phyloP scores from a whole-genome alignment of 1,140 invertebrate genomes.

The Belonocnema kinseyi region DNA sequence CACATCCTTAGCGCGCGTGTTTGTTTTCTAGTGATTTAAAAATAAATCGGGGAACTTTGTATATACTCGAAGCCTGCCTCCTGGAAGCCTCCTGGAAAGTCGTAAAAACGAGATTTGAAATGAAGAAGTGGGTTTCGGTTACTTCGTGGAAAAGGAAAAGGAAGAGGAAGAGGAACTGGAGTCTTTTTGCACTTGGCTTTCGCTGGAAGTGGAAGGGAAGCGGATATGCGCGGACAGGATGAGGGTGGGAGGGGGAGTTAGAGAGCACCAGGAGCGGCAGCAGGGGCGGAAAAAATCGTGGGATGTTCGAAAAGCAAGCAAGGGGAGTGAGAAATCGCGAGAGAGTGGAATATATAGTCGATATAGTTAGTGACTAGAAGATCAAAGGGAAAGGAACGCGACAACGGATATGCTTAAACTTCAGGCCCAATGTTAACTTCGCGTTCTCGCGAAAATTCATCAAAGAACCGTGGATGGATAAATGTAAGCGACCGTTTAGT shows the following conservation, averaged over 20 bases:
- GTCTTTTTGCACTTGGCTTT: constrained; percentile 36
- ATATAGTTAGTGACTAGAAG: constrained; percentile 51
- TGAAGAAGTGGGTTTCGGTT: not conserved
- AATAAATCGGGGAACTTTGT: no score
- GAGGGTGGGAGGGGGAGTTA: not conserved
- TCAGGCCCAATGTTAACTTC: constrained; percentile 52
- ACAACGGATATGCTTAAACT: constrained; percentile 74
- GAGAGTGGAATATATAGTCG: constrained; percentile 51
- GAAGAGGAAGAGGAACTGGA: constrained; percentile 33
- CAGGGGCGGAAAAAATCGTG: constrained; percentile 36
- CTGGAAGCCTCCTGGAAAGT: not conserved
- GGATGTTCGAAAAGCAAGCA: constrained; percentile 43
- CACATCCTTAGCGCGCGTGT: no score
- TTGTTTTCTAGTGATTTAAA: no score
- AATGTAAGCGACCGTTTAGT: constrained; percentile 74
- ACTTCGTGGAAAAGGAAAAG: constrained; percentile 25
- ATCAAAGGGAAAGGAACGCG: constrained; percentile 74
- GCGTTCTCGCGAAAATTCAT: constrained; percentile 68
- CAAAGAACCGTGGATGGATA: constrained; percentile 73
- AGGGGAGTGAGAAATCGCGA: constrained; percentile 50
- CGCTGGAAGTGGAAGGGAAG: constrained; percentile 33
- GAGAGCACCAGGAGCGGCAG: not conserved
- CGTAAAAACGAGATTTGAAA: not conserved
- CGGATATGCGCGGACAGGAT: constrained; percentile 38
- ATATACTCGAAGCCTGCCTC: no score